Evolutionary conservation across 2,797 vertebrate genomes (phyloP), one percentile per base, ranked within the genome.

Genomic region (Labroides dimidiatus): DNA sequence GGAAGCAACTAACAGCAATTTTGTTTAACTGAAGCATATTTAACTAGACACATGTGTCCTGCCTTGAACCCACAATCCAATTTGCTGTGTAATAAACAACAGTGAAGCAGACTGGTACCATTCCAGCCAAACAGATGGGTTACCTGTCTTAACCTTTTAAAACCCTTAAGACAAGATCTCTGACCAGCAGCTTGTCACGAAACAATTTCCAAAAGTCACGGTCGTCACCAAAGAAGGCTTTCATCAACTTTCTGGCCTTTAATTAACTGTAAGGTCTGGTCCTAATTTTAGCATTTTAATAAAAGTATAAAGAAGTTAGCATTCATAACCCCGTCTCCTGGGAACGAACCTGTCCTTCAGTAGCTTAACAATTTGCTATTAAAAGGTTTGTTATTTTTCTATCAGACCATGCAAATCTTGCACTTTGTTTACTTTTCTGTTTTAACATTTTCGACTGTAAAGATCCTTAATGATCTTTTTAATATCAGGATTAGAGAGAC

Each of bases 111-210:
- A 16, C 52, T 17, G 33, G 62, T 47, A 1, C 51, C 17, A 12
- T 3, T 20, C 24, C 30, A 51, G 15, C 43, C 49, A 39, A 33
- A 54, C 54, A 77, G 70, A 65, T 53, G 61, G 70, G 15, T 59
- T 74, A 20, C 56, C 17, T 10, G 47, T n/a, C 0, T 13, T 69
- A 80, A 72, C 36, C 73, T 37, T 56, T 59, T 55, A 50, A 54
- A 81, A 61, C 64, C 55, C 19, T 69, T 45, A 50, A 66, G 72
- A 60, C 57, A 2, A 43, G 69, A 73, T 77, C 52, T 30, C 44
- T 21, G 33, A 3, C 21, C 21, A 53, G 42, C 20, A 57, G 50
- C 12, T 3, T 53, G 49, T 66, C 67, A 56, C 30, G 16, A 49
- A 27, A 48, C 14, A 44, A 14, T 27, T 12, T 49, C 24, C 19